Evolutionary conservation across 2,888 invertebrate species (phyloP).

Genomic region (Andrena minutula): DNA sequence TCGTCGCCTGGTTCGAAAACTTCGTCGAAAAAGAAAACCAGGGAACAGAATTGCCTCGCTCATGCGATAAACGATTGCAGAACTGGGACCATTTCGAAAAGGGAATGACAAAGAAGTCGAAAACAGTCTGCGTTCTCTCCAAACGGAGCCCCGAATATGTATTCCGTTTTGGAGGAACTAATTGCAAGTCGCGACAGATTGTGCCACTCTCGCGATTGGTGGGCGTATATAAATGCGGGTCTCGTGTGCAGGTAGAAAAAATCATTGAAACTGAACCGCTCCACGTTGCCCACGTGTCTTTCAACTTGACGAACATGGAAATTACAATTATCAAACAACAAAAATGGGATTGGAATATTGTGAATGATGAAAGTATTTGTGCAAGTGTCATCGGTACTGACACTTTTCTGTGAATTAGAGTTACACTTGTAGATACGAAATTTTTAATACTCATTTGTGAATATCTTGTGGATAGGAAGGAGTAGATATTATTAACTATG

Average conservation of each 20-base stretch:
- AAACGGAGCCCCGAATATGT: slow-evolving; percentile 56
- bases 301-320: background rate
- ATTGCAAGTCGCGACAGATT: background rate
- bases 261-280: no score
- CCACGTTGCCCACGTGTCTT: background rate
- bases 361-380: no score
- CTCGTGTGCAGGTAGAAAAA: background rate
- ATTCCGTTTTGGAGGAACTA: slow-evolving; percentile 55
- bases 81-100: background rate
- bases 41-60: background rate
- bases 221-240: background rate
- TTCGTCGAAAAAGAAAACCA: background rate
- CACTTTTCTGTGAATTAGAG: no score
- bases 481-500: background rate
- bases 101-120: slow-evolving; percentile 6
- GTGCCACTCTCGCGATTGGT: background rate
- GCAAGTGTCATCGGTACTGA: no score
- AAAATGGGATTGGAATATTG: no score
- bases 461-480: background rate
- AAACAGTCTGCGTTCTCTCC: slow-evolving; percentile 30
- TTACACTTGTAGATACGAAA: no score
- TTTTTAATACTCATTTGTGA: background rate
- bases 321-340: no score
- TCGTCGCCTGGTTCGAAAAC: background rate
- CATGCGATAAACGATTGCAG: background rate